A percentile compares a stretch with the other conserved stretches of the same genome.
Conservation (phyloP, 1,140 invertebrate genomes). For the Uloborus diversus region DNA sequence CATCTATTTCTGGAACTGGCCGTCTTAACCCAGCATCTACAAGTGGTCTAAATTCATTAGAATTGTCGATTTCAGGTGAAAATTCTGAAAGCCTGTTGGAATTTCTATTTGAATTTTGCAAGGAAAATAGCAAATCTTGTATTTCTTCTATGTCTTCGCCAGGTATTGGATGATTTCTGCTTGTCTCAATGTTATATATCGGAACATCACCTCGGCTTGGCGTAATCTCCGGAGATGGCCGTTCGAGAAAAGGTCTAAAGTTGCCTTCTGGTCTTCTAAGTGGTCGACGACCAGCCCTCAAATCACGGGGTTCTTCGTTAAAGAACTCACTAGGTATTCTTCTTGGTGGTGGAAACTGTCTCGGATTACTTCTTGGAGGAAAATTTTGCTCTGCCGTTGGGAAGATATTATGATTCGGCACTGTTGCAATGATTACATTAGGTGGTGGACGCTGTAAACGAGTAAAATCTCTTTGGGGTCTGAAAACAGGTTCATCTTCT, state of each 20-base stretch:
- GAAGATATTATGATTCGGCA: background rate
- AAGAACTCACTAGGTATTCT: background rate
- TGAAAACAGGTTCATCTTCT: slow-evolving; percentile 29
- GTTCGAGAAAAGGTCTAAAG: slow-evolving; percentile 25
- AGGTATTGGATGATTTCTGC: background rate
- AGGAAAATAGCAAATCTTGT: background rate
- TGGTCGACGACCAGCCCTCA: background rate
- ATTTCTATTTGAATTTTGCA: slow-evolving; percentile 14
- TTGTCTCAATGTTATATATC: background rate
- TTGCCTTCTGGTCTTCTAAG: background rate
- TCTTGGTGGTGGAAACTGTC: background rate
- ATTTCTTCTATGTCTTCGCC: background rate
- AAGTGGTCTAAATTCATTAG: slow-evolving; percentile 19
- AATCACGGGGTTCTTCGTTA: background rate
- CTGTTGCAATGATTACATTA: slow-evolving; percentile 23
- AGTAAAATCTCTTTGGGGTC: slow-evolving; percentile 52
- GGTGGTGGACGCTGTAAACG: slow-evolving; percentile 42
- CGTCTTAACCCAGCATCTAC: slow-evolving; percentile 26
- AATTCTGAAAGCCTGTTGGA: background rate
- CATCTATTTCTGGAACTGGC: background rate
- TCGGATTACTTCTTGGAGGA: background rate
- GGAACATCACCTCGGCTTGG: too few species aligned
- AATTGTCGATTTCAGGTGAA: background rate
- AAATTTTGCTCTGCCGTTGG: background rate
- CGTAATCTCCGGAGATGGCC: background rate